Base-by-base conservation (phyloP, 1,140 invertebrate genomes). In the Laodelphax striatellus region DNA sequence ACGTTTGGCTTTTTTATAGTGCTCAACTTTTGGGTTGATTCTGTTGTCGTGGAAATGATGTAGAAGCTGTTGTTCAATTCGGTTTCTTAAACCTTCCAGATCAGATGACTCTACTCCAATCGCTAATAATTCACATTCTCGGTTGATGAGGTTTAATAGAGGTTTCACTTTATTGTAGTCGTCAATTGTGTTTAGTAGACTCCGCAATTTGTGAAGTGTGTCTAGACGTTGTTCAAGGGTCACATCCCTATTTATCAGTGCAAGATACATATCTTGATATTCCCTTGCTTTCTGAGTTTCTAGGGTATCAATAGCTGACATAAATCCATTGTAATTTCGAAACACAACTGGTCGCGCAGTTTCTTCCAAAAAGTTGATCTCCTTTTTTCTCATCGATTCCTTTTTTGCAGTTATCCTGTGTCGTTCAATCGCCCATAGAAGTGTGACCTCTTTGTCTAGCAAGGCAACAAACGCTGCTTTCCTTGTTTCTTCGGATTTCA, bases 211-310 rank as follows among this genome's bases (percentile, higher is more conserved):
- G 0, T 80, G 71, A 5, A 86, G 71, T 43, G 79, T 71, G 60
- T 82, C 76, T 44, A 82, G 75, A 42, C 82, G 71, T 62, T 83
- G 75, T 57, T 79, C 77, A 1, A 71, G 64, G 4, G 70, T 72
- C 46, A 76, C 66, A 58, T 75, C 68, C 8, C 74, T 71, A 43
- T 77, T 72, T 46, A 73, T 71, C 55, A 85, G 74, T 31, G 71
- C 71, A 16, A 79, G 72, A 63, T 83, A 84, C 2, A 85, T 65
- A 44, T 75, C 74, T 65, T 79, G 80, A 24, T 80, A 76, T 64
- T 82, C 78, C 13, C 76, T 75, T 9, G 82, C 83, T 66, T 78
- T 79, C 69, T 86, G 84, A 41, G 78, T 80, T 69, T 80, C 82
- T 42, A 83, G 61, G 5, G 83, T 85, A 42, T 84, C 76, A 80